These are phyloP conservation scores for Fistularia tabacaria DNA, from an alignment of 2,797 vertebrate species.

Conservation along the genomic window DNA sequence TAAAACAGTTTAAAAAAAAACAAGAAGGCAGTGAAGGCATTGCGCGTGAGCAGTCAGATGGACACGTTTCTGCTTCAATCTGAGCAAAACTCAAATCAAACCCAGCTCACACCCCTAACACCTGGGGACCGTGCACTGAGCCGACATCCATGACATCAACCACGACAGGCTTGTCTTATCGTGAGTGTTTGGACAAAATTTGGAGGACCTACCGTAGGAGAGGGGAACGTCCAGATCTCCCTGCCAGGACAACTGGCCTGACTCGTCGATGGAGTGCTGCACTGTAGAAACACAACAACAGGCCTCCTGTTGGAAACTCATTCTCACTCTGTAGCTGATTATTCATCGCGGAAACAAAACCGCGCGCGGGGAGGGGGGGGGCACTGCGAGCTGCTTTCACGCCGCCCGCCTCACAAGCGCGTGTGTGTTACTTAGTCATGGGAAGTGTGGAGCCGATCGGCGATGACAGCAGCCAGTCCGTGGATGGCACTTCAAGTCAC, in stretches of 20 bases:
- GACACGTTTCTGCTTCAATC: too few species aligned
- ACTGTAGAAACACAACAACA: slow-evolving; percentile 63
- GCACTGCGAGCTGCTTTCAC: slow-evolving; percentile 23
- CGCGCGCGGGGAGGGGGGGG: background rate
- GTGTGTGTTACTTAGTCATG: slow-evolving; percentile 44
- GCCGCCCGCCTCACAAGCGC: slow-evolving; percentile 30
- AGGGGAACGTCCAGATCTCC: slow-evolving; percentile 72
- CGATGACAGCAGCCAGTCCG: slow-evolving; percentile 9
- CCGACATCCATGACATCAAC: too few species aligned
- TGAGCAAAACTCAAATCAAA: too few species aligned
- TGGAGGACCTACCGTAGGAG: slow-evolving; percentile 69
- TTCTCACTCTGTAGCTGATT: slow-evolving; percentile 7
- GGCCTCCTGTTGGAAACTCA: slow-evolving; percentile 36
- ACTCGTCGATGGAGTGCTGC: slow-evolving; percentile 76
- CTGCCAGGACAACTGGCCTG: slow-evolving; percentile 72
- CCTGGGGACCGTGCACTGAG: too few species aligned
- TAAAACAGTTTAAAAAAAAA: too few species aligned
- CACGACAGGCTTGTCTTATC: too few species aligned
- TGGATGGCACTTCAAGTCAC: slow-evolving; percentile 49
- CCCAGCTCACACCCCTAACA: too few species aligned
- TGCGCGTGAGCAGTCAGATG: too few species aligned
- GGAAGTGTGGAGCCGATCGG: slow-evolving; percentile 43
- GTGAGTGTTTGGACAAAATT: slow-evolving; percentile 30
- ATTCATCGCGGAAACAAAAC: slow-evolving; percentile 2
- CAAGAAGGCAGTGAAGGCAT: too few species aligned